A percentile compares a stretch with the other conserved stretches of the same genome.
Conservation (phyloP, 2,113 vertebrate species). For the Laterallus jamaicensis region DNA sequence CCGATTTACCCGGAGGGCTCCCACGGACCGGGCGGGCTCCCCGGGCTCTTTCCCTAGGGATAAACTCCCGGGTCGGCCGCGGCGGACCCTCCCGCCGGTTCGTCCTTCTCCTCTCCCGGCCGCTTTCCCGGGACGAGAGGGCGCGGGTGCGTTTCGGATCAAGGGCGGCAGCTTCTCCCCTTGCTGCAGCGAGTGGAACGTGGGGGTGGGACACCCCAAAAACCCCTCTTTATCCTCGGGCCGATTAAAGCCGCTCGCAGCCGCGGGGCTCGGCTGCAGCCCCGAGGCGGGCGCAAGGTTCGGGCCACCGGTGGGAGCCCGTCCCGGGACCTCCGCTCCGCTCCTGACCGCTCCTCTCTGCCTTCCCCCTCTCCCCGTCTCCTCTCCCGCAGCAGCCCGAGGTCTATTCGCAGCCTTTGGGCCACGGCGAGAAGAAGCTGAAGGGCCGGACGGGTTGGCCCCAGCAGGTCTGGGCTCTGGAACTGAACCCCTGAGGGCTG, state of each 20-base stretch:
- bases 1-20: neutral
- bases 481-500: conserved; percentile 88
- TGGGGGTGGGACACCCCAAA: neutral
- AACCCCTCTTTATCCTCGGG: neutral
- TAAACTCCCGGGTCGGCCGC: neutral
- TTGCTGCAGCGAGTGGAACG: neutral
- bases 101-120: neutral
- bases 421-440: conserved; percentile 86
- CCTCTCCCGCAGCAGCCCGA: conserved; percentile 76
- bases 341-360: conserved; percentile 13
- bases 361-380: neutral
- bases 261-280: neutral
- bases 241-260: neutral
- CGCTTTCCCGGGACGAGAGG: neutral
- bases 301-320: neutral
- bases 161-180: neutral
- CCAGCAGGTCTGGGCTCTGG: conserved; percentile 98
- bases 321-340: neutral
- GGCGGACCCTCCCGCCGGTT: neutral
- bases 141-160: neutral
- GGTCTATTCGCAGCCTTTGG: conserved; percentile 78
- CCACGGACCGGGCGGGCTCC: neutral
- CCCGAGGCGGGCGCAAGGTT: neutral
- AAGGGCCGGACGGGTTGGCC: conserved; percentile 96
- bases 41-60: neutral